phyloP scores from a whole-genome alignment of 2,113 vertebrate species.

The Entomyzon cyanotis region DNA sequence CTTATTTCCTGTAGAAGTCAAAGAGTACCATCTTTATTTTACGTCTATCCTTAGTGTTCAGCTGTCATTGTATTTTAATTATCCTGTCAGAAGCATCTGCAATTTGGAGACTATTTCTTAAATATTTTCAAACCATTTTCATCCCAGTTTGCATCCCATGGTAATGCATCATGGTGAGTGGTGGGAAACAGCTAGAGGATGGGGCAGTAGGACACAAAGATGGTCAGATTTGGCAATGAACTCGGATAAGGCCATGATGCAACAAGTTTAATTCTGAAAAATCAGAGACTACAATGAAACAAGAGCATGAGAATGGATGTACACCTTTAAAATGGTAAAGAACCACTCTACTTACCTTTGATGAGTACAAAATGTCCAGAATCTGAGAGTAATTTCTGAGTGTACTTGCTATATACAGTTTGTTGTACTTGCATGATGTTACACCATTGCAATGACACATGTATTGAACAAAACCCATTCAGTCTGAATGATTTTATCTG shows the following conservation, averaged over 20 bases:
- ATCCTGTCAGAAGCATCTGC: slow-evolving; percentile 1
- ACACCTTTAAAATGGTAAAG: not conserved
- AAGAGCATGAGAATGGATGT: not conserved
- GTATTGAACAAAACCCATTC: not conserved
- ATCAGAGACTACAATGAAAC: not conserved
- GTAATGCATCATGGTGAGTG: not conserved
- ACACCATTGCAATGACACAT: not conserved
- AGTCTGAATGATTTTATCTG: not conserved
- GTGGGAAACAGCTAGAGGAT: not conserved
- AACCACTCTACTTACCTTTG: not conserved
- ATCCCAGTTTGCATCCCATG: not conserved
- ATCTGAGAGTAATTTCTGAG: not conserved
- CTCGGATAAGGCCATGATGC: not conserved
- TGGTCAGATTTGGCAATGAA: not conserved
- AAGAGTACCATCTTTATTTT: slow-evolving; percentile 20
- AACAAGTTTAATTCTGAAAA: not conserved
- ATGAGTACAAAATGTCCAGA: not conserved
- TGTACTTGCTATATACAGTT: not conserved
- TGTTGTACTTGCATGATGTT: not conserved
- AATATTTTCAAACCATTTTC: not conserved
- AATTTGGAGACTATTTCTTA: not conserved
- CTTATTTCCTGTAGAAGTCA: not conserved
- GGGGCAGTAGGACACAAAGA: not conserved
- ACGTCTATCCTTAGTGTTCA: not conserved
- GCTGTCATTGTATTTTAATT: slow-evolving; percentile 20